Evolutionary conservation across 2,113 vertebrate species (phyloP), one percentile per base, ranked within the genome.

Genomic region (Hemiscyllium ocellatum): DNA sequence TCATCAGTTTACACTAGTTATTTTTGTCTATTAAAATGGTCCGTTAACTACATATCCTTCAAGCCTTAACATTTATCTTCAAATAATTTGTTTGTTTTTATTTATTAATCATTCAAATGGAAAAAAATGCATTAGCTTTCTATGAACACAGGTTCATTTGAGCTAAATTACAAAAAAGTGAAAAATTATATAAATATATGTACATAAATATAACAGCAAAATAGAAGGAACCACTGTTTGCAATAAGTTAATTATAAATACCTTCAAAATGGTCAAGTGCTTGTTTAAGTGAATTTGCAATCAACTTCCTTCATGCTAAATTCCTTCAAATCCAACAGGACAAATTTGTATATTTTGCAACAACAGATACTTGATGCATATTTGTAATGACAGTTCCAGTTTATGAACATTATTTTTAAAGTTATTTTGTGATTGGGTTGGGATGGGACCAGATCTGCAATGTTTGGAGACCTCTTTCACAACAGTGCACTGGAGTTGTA

Each of bases 201-300:
- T 95, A 95, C 94, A 95, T 95, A 95, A 95, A 95, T 95, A 95
- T 72, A 95, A 69, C 72, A 95, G 50, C 94, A 95, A 95, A 95
- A 95, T 95, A 72, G 47, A 95, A 70, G 26, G 94, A 72, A 95
- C 72, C 12, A 95, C 42, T 72, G 52, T 90, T 33, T 70, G 19
- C 42, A 95, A 95, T 95, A 95, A 95, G 94, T 95, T 95, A 95
- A 95, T 76, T 72, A 72, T 95, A 95, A 95, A 95, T 95, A 95
- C 94, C 69, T 26, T 95, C 72, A 22, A 47, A 94, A 26, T 69
- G 68, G 93, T 70, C 68, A 94, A 94, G 93, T 95, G 94, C 94
- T 72, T 95, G 22, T 95, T 76, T 95, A 47, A 26, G 24, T 72
- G 68, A 95, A 70, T 52, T 95, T 29, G 70, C 61, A 52, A 95